phyloP scores from a whole-genome alignment of 2,888 invertebrate genomes.

The Mystacides longicornis region DNA sequence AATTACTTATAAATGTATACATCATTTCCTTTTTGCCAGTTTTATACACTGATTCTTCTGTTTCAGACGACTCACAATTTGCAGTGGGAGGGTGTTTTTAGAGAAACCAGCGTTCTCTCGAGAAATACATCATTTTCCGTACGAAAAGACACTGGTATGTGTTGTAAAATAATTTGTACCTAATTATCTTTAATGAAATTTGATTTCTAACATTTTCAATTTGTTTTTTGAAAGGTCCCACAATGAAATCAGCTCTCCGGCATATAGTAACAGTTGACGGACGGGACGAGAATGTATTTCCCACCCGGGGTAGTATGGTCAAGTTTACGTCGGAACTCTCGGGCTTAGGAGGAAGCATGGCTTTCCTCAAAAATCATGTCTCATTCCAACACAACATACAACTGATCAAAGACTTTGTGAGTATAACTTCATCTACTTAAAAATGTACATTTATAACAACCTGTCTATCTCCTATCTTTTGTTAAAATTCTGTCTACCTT shows the following conservation, averaged over 20 bases:
- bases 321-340: constrained; percentile 78
- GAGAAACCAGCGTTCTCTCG: constrained; percentile 68
- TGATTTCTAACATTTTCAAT: background rate
- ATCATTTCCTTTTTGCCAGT: too few relatives aligned
- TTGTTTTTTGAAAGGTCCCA: constrained; percentile 56
- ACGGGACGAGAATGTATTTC: constrained; percentile 75
- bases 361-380: constrained; percentile 74
- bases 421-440: constrained; percentile 10
- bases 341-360: constrained; percentile 86
- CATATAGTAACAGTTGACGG: constrained; percentile 74
- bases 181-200: background rate
- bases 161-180: background rate
- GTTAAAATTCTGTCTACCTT: too few relatives aligned
- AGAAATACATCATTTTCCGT: constrained; percentile 75
- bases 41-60: constrained; percentile 7
- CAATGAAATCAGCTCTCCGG: constrained; percentile 79
- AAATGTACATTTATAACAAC: too few relatives aligned
- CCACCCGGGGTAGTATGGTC: constrained; percentile 62
- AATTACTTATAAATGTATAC: too few relatives aligned
- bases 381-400: constrained; percentile 35
- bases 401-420: constrained; percentile 27
- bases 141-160: constrained; percentile 65
- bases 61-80: constrained; percentile 70
- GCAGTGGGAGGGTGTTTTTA: constrained; percentile 80
- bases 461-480: too few relatives aligned